These are phyloP conservation scores for Lasioglossum zephyrum DNA, from an alignment of 2,888 invertebrate species.

Conservation along the genomic window DNA sequence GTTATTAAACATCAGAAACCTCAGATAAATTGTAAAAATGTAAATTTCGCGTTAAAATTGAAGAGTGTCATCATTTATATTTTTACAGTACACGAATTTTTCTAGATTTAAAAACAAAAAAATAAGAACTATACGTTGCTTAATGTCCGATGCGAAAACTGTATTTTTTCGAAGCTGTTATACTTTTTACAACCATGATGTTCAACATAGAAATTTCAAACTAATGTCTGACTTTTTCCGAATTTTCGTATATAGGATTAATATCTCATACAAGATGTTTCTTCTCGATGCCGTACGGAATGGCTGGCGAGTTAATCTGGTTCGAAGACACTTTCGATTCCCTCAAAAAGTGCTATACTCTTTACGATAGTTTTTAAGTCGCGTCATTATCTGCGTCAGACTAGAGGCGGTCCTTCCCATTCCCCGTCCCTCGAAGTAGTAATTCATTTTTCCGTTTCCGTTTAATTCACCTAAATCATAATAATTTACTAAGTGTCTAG, in stretches of 20 bases:
- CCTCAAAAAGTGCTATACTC: not conserved
- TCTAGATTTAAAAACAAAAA: too few relatives aligned
- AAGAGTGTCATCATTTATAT: not conserved
- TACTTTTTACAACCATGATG: not conserved
- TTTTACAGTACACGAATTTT: not conserved
- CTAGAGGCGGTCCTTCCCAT: slow-evolving; percentile 59
- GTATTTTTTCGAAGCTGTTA: not conserved
- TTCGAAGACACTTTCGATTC: not conserved
- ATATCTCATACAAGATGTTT: not conserved
- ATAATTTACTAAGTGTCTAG: slow-evolving; percentile 82
- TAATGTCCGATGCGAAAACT: not conserved
- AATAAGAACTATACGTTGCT: too few relatives aligned
- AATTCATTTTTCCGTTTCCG: slow-evolving; percentile 59
- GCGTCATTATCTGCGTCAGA: slow-evolving; percentile 58
- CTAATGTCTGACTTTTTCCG: not conserved
- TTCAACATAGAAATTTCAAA: not conserved
- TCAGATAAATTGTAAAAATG: not conserved
- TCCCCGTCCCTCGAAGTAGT: slow-evolving; percentile 57
- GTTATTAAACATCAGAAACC: not conserved
- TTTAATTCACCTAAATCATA: slow-evolving; percentile 78
- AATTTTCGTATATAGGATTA: not conserved
- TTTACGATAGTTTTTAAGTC: slow-evolving; percentile 76
- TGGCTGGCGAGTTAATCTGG: not conserved
- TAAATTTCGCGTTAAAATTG: not conserved
- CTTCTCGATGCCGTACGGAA: not conserved